phyloP scores from a whole-genome alignment of 2,888 invertebrate genomes.

The Trichopoda pennipes region DNA sequence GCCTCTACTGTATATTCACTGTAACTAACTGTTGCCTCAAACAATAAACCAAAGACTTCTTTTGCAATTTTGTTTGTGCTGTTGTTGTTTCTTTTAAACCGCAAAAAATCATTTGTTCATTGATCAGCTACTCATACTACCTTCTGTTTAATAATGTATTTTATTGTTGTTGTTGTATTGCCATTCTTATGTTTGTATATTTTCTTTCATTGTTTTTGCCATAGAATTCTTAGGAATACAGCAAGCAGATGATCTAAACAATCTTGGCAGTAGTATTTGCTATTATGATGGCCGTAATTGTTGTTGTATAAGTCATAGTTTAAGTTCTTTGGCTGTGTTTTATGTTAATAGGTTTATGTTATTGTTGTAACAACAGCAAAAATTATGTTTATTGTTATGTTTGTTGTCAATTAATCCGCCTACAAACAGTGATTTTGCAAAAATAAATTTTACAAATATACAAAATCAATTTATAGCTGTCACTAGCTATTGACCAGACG shows the following conservation, averaged over 20 bases:
- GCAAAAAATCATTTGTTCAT: slow-evolving; percentile 69
- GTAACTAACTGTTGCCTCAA: slow-evolving; percentile 36
- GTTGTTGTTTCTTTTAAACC: slow-evolving; percentile 58
- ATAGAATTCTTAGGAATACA: slow-evolving; percentile 19
- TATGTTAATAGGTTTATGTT: slow-evolving; percentile 33
- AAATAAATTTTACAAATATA: slow-evolving; percentile 3
- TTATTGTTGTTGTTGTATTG: slow-evolving; percentile 39
- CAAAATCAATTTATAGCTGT: slow-evolving; percentile 19
- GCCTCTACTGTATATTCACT: slow-evolving; percentile 1
- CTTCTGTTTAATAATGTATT: slow-evolving; percentile 65
- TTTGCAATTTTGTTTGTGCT: slow-evolving; percentile 3
- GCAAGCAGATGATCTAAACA: slow-evolving; percentile 32
- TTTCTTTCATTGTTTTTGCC: slow-evolving; percentile 27
- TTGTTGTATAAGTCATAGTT: slow-evolving; percentile 46
- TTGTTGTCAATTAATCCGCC: slow-evolving; percentile 62
- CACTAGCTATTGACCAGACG: background rate
- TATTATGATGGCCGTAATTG: slow-evolving; percentile 27
- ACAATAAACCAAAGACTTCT: slow-evolving; percentile 44
- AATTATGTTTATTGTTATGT: slow-evolving; percentile 39
- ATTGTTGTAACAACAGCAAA: slow-evolving; percentile 15
- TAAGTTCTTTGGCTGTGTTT: slow-evolving; percentile 5
- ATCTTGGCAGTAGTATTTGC: slow-evolving; percentile 6
- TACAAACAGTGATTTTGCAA: slow-evolving; percentile 64
- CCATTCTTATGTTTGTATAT: background rate
- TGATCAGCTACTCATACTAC: slow-evolving; percentile 67